Conservation (phyloP, 2,888 invertebrate species). For the Kryphioiulus occultus region DNA sequence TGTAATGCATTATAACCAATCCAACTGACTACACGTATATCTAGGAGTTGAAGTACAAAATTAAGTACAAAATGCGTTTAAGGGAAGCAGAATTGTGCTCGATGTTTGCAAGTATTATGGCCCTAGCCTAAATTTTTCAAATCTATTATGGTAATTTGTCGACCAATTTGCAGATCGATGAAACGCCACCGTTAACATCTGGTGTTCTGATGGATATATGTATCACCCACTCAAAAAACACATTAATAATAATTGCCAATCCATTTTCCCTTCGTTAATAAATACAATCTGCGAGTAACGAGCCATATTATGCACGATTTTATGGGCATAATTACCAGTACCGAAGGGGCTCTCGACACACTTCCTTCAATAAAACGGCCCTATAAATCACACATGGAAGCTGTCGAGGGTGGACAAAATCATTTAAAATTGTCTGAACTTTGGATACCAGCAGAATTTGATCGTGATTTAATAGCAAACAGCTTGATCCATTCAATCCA, state of each 20-base stretch:
- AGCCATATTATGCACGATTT: not conserved
- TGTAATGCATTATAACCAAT: too few species aligned
- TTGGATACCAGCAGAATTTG: not conserved
- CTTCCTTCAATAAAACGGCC: not conserved
- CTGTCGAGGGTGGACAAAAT: not conserved
- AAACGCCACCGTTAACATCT: not conserved
- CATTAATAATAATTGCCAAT: slow-evolving; percentile 24
- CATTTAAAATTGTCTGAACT: not conserved
- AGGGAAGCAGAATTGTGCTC: not conserved
- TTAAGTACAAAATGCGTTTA: not conserved
- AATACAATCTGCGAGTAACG: not conserved
- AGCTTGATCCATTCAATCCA: not conserved
- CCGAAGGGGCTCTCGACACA: not conserved
- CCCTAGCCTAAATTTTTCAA: not conserved
- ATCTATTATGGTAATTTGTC: not conserved
- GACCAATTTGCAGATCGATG: not conserved
- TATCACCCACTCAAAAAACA: not conserved
- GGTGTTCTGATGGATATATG: not conserved
- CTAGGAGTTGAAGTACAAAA: not conserved
- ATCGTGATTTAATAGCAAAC: not conserved
- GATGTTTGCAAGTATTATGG: not conserved
- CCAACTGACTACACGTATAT: too few species aligned
- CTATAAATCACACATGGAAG: not conserved
- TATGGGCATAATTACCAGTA: not conserved
- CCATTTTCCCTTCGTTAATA: slow-evolving; percentile 16